Evolutionary conservation across 2,797 vertebrate genomes (phyloP).

Genomic region (Pelobates cultripes): DNA sequence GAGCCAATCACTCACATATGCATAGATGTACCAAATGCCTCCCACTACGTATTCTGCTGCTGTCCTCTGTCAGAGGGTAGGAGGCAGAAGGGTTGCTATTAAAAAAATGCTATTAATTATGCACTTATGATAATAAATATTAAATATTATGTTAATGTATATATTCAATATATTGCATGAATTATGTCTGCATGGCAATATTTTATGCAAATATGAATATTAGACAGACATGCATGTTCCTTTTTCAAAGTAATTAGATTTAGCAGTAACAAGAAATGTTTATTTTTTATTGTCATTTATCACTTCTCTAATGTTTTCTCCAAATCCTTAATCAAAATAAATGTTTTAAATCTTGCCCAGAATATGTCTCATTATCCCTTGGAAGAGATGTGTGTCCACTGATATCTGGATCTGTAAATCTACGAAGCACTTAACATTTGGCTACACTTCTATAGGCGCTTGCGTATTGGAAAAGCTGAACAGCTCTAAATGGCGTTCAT

Average conservation of each 20-base stretch:
- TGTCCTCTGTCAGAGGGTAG: no score
- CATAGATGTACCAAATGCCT: no score
- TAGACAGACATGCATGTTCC: no score
- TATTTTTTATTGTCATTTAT: constrained; percentile 17
- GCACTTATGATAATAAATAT: no score
- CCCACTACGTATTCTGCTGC: no score
- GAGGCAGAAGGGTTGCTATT: no score
- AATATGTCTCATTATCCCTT: constrained; percentile 36
- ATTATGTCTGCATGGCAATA: no score
- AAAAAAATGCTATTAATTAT: no score
- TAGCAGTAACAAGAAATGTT: background rate
- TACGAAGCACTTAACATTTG: background rate
- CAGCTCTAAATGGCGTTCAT: background rate
- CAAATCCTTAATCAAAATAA: constrained; percentile 28
- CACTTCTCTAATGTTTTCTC: constrained; percentile 7
- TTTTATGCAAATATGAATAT: no score
- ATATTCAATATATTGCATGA: no score
- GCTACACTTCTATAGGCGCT: background rate
- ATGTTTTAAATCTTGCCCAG: constrained; percentile 8
- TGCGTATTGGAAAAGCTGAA: background rate
- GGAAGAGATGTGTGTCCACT: constrained; percentile 13
- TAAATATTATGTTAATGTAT: no score
- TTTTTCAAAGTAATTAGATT: background rate
- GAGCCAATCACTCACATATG: no score
- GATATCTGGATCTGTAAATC: constrained; percentile 6